Evolutionary conservation across 2,113 vertebrate genomes (phyloP).

Genomic region (Murina feae): DNA sequence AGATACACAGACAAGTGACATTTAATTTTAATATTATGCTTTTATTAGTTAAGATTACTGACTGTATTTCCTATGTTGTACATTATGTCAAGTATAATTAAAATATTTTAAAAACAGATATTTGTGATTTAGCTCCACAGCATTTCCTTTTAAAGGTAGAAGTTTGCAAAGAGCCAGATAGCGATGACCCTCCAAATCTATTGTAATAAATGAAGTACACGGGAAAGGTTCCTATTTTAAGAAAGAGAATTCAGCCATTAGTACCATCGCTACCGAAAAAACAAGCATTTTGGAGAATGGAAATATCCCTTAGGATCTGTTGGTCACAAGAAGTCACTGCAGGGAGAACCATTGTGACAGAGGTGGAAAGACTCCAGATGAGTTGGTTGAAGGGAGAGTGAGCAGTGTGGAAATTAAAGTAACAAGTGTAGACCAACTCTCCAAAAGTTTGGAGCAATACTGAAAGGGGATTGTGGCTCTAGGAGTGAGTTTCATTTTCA

Average conservation of each 20-base stretch:
- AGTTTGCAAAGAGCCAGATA: too few relatives aligned
- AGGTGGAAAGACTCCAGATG: background rate
- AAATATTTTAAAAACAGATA: too few relatives aligned
- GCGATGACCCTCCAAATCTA: too few relatives aligned
- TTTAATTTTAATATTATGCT: too few relatives aligned
- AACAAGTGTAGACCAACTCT: background rate
- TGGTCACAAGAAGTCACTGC: background rate
- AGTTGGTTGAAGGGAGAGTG: background rate
- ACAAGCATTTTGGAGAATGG: background rate
- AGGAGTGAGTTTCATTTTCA: background rate
- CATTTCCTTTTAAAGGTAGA: too few relatives aligned
- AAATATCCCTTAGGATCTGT: background rate
- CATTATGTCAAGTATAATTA: too few relatives aligned
- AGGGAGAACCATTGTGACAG: background rate
- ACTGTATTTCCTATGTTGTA: too few relatives aligned
- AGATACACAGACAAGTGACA: too few relatives aligned
- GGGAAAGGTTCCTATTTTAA: too few relatives aligned
- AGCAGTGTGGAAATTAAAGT: background rate
- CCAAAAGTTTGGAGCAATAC: background rate
- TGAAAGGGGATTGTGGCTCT: background rate
- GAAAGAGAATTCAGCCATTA: background rate
- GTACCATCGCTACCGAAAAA: background rate
- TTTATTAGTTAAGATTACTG: too few relatives aligned
- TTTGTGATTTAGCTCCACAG: too few relatives aligned
- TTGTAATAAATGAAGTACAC: too few relatives aligned